Percentiles rank a stretch among this genome's conserved stretches.
phyloP scores from a whole-genome alignment of 1,140 invertebrate species.

The Daktulosphaira vitifoliae region DNA sequence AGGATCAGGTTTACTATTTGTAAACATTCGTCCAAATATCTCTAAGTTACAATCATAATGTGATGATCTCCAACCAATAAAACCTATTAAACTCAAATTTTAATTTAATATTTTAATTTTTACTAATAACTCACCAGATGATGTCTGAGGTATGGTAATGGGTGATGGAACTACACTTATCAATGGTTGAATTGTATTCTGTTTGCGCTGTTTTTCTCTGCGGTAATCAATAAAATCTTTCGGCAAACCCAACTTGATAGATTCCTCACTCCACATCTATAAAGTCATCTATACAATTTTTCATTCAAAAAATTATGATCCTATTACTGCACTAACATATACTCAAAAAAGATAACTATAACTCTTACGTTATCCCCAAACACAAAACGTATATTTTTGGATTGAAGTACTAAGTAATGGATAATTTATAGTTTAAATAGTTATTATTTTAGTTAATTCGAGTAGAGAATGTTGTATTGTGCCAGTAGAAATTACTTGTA shows the following conservation, averaged over 20 bases:
- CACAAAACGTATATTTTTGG: too few species aligned
- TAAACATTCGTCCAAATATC: slow-evolving; percentile 42
- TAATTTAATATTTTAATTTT: slow-evolving; percentile 21
- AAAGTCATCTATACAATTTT: too few species aligned
- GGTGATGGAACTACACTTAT: slow-evolving; percentile 16
- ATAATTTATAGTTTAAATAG: too few species aligned
- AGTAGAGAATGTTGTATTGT: too few species aligned
- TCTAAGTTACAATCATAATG: slow-evolving; percentile 43
- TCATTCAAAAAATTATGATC: too few species aligned
- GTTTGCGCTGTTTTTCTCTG: slow-evolving; percentile 28
- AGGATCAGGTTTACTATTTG: slow-evolving; percentile 41
- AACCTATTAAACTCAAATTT: slow-evolving; percentile 43
- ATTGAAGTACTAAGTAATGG: too few species aligned
- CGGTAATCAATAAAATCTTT: slow-evolving; percentile 33
- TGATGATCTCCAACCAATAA: slow-evolving; percentile 45
- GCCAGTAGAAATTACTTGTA: too few species aligned
- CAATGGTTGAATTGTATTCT: slow-evolving; percentile 20
- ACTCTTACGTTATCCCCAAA: too few species aligned
- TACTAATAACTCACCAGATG: slow-evolving; percentile 10
- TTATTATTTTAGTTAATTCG: too few species aligned
- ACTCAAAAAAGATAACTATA: too few species aligned
- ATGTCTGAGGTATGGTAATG: slow-evolving; percentile 33
- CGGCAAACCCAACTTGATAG: slow-evolving; percentile 24
- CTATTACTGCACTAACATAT: too few species aligned
- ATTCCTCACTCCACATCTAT: slow-evolving; percentile 33